Conservation (phyloP, 2,113 vertebrate genomes). For the Antechinus flavipes region DNA sequence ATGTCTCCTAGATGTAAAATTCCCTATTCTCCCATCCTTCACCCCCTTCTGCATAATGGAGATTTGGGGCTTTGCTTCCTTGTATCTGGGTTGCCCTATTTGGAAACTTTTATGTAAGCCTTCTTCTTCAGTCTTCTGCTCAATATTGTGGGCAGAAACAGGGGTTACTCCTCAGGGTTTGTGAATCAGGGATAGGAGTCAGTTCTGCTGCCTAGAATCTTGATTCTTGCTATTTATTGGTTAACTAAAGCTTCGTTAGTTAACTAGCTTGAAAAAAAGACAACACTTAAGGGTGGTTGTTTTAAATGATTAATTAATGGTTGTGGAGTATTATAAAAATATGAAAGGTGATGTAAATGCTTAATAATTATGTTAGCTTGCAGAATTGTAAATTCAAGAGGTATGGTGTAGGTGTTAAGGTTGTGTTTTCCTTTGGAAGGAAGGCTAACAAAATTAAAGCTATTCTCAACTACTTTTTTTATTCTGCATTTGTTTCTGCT, state of each 20-base stretch:
- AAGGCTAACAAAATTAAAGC: neutral
- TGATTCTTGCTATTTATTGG: neutral
- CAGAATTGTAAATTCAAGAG: neutral
- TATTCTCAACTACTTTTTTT: neutral
- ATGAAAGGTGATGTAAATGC: neutral
- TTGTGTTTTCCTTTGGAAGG: neutral
- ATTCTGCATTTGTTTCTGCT: fast-evolving
- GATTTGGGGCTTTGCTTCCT: neutral
- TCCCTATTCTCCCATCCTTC: too few species aligned
- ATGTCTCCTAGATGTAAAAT: too few species aligned
- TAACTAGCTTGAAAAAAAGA: neutral
- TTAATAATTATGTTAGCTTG: neutral
- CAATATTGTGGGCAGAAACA: neutral
- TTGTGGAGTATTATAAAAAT: neutral
- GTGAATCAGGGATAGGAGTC: neutral
- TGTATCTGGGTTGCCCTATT: neutral
- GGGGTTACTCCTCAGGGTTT: neutral
- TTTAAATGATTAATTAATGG: slow-evolving; percentile 7
- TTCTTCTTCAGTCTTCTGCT: neutral
- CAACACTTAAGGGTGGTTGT: neutral
- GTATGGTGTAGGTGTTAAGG: neutral
- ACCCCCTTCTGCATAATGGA: too few species aligned
- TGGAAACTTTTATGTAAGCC: neutral
- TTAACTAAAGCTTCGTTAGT: neutral
- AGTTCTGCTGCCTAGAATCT: neutral